phyloP scores from a whole-genome alignment of 2,888 invertebrate species.

The Megalurothrips usitatus region DNA sequence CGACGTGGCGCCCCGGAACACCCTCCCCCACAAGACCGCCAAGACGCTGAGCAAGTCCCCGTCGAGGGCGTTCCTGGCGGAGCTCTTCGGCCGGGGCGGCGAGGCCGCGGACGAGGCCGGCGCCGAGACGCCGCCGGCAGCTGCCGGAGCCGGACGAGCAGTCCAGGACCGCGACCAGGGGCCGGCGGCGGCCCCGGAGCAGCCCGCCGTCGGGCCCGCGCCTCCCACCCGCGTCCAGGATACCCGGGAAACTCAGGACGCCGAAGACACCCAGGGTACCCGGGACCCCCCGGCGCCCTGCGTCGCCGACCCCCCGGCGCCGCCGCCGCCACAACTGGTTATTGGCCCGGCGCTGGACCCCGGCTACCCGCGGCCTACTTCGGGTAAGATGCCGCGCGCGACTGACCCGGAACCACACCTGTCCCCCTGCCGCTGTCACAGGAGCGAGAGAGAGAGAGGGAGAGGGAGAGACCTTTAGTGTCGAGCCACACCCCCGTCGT shows the following conservation, averaged over 20 bases:
- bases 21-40: background rate
- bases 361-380: background rate
- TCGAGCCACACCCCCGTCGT: too few species aligned
- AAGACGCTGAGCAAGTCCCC: background rate
- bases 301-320: background rate
- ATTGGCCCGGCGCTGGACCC: background rate
- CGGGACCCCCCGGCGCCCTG: background rate
- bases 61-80: background rate
- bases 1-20: background rate
- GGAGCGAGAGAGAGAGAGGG: too few species aligned
- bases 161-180: background rate
- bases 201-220: background rate
- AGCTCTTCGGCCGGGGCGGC: background rate
- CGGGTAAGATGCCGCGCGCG: constrained; percentile 18
- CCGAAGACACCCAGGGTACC: background rate
- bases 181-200: background rate
- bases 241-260: background rate
- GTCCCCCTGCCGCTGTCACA: background rate
- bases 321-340: background rate
- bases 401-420: constrained; percentile 9
- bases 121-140: background rate
- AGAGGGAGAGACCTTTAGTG: too few species aligned
- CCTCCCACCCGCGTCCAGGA: background rate
- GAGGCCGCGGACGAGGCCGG: background rate
- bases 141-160: too few species aligned